Percentiles rank a stretch among this genome's conserved stretches.
These are phyloP conservation scores for Leptatherina wallacei DNA, from an alignment of 2,797 vertebrate genomes.

Conservation along the genomic window DNA sequence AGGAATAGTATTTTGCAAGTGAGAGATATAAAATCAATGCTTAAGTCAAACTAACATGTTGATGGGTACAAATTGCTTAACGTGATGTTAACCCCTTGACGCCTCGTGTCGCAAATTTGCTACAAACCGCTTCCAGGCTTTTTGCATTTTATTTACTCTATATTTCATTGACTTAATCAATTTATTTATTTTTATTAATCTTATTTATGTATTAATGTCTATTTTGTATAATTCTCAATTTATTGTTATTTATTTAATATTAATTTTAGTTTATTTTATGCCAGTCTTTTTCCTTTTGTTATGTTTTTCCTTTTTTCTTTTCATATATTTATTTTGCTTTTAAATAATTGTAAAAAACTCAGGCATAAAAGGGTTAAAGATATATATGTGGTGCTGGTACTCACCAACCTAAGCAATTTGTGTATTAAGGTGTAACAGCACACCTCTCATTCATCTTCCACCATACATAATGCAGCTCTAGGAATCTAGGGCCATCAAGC, in stretches of 20 bases:
- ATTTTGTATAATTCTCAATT: neutral
- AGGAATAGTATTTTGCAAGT: neutral
- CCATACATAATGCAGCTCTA: constrained; percentile 22
- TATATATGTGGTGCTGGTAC: constrained; percentile 10
- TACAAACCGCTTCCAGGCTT: too few relatives aligned
- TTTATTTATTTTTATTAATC: constrained; percentile 13
- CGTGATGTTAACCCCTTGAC: neutral
- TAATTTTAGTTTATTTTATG: too few relatives aligned
- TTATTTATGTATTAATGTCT: neutral
- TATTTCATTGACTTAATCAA: too few relatives aligned
- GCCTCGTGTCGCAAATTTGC: too few relatives aligned
- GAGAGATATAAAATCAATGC: neutral
- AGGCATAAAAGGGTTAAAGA: too few relatives aligned
- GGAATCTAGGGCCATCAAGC: constrained; percentile 24
- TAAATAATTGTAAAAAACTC: too few relatives aligned
- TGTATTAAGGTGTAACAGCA: constrained; percentile 33
- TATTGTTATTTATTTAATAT: too few relatives aligned
- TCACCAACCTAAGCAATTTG: constrained; percentile 27
- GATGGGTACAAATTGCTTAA: neutral
- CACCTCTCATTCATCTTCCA: constrained; percentile 48
- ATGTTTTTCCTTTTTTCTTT: too few relatives aligned
- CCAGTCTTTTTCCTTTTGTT: neutral
- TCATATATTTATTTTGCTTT: too few relatives aligned
- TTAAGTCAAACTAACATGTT: neutral
- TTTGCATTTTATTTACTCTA: too few relatives aligned